These are phyloP conservation scores for Labeo rohita DNA, from an alignment of 2,113 vertebrate genomes.

Conservation along the genomic window DNA sequence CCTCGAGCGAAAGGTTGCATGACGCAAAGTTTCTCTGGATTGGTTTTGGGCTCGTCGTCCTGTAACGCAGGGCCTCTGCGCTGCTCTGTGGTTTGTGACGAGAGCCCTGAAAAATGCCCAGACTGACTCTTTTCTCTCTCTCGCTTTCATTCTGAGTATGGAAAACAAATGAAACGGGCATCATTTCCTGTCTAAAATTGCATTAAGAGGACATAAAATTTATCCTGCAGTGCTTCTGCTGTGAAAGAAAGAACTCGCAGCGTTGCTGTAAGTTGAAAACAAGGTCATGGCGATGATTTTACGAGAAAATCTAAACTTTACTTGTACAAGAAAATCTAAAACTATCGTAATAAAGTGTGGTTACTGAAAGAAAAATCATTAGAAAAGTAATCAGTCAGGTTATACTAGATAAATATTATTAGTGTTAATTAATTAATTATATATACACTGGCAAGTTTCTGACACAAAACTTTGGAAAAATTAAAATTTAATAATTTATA, in stretches of 20 bases:
- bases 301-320: too few species aligned
- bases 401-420: neutral
- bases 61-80: slow-evolving; percentile 49
- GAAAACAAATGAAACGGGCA: slow-evolving; percentile 53
- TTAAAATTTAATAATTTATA: too few species aligned
- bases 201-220: slow-evolving; percentile 31
- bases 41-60: slow-evolving; percentile 46
- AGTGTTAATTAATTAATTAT: neutral
- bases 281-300: neutral
- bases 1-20: slow-evolving; percentile 46
- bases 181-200: slow-evolving; percentile 47
- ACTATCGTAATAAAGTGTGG: too few species aligned
- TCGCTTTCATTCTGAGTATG: slow-evolving; percentile 18
- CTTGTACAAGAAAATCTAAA: too few species aligned
- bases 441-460: too few species aligned
- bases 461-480: too few species aligned
- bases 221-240: slow-evolving; percentile 5
- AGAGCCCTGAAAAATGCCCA: slow-evolving; percentile 57
- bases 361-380: too few species aligned
- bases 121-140: slow-evolving; percentile 30
- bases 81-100: slow-evolving; percentile 59
- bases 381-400: neutral
- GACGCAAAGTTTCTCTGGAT: slow-evolving; percentile 52
- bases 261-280: neutral
- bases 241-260: neutral